Conservation (phyloP, 2,113 vertebrate species). For the Apistogramma diplotaenia region DNA sequence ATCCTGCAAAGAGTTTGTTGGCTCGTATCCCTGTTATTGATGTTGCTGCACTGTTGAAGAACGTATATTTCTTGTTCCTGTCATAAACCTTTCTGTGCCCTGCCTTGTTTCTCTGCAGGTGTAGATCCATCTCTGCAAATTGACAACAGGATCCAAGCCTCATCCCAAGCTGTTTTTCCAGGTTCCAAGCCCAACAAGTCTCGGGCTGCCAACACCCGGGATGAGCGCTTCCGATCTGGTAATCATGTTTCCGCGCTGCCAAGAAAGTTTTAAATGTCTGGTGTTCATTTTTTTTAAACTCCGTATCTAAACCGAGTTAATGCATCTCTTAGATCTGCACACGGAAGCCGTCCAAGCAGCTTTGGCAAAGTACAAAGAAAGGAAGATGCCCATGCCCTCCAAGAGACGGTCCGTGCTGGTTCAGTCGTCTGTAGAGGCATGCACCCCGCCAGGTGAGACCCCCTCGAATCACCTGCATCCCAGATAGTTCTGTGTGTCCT, state of each 20-base stretch:
- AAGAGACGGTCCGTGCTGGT: slow-evolving; percentile 91
- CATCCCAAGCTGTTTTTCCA: slow-evolving; percentile 72
- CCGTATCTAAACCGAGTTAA: not conserved
- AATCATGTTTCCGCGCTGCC: slow-evolving; percentile 38
- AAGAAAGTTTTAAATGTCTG: not conserved
- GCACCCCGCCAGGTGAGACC: slow-evolving; percentile 90
- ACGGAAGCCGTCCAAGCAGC: slow-evolving; percentile 97
- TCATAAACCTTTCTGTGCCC: not conserved
- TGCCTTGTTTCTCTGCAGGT: slow-evolving; percentile 72
- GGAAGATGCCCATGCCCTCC: slow-evolving; percentile 98
- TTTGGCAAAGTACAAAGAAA: slow-evolving; percentile 91
- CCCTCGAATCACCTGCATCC: not conserved
- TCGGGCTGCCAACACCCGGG: slow-evolving; percentile 83
- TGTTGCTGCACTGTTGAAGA: not conserved
- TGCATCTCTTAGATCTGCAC: slow-evolving; percentile 83
- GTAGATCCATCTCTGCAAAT: slow-evolving; percentile 89
- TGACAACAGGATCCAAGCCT: slow-evolving; percentile 81
- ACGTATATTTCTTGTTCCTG: not conserved
- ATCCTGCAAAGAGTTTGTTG: not conserved
- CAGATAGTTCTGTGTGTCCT: not conserved
- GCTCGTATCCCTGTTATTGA: not conserved
- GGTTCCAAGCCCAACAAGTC: slow-evolving; percentile 83
- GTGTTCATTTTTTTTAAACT: not conserved
- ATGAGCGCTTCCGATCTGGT: slow-evolving; percentile 96
- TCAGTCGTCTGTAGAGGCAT: slow-evolving; percentile 88